These are phyloP conservation scores for Scotopteryx bipunctaria DNA, from an alignment of 2,888 invertebrate genomes.

Conservation along the genomic window DNA sequence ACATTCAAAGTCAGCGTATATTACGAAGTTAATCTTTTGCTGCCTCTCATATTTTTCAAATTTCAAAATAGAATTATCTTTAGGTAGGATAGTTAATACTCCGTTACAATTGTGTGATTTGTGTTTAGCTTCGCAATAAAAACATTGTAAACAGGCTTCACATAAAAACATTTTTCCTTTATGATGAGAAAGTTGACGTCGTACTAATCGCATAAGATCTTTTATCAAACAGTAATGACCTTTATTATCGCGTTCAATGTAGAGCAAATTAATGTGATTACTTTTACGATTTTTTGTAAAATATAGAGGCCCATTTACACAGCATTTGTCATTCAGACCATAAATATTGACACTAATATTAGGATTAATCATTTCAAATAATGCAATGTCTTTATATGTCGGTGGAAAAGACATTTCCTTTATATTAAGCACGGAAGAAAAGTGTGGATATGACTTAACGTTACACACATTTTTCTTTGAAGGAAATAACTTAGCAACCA, in stretches of 20 bases:
- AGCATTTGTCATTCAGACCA: not conserved
- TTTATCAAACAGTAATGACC: not conserved
- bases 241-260: not conserved
- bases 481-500: not conserved
- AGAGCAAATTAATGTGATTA: not conserved
- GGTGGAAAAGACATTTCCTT: conserved; percentile 1
- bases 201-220: not conserved
- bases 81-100: not conserved
- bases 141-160: conserved; percentile 1
- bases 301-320: not conserved
- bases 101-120: not conserved
- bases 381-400: not conserved
- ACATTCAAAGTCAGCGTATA: conserved; percentile 7
- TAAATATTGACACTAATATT: not conserved
- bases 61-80: not conserved
- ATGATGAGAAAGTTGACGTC: not conserved
- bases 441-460: not conserved
- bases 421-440: not conserved
- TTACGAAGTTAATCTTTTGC: conserved; percentile 8
- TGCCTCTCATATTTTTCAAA: conserved; percentile 11
- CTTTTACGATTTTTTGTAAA: not conserved
- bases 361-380: conserved; percentile 3
- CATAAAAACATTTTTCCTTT: not conserved
- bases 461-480: not conserved
- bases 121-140: not conserved